Percentiles rank a stretch among this genome's conserved stretches.
Evolutionary conservation across 2,888 invertebrate genomes (phyloP).

Genomic region (Julus scanicus): DNA sequence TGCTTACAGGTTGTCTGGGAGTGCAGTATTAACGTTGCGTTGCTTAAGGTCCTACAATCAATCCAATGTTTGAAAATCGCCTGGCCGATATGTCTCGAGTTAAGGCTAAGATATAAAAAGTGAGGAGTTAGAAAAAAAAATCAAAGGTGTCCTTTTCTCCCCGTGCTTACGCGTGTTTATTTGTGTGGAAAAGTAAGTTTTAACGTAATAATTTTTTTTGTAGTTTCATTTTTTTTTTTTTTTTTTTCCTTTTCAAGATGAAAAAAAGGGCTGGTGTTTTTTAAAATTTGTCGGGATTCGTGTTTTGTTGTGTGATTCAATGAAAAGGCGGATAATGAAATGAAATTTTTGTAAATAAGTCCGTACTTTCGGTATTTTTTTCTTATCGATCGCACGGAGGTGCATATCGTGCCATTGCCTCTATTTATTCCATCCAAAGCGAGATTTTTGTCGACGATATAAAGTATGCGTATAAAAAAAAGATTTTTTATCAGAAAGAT

Average conservation of each 20-base stretch:
- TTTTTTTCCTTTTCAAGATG: neutral
- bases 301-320: neutral
- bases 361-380: neutral
- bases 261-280: neutral
- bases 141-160: neutral
- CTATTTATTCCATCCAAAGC: slow-evolving; percentile 22
- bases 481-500: too few species aligned
- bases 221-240: neutral
- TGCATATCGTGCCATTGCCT: neutral
- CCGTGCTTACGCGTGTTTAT: neutral
- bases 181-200: neutral
- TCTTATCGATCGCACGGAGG: neutral
- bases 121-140: neutral
- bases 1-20: too few species aligned
- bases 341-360: slow-evolving; percentile 30
- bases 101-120: neutral
- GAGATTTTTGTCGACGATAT: neutral
- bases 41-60: neutral
- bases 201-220: neutral
- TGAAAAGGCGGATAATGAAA: neutral
- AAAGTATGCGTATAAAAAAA: too few species aligned
- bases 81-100: neutral
- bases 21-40: neutral
- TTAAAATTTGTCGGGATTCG: neutral
- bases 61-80: neutral